Base-by-base conservation (phyloP, 2,888 invertebrate species). In the Hirudinaria manillensis region DNA sequence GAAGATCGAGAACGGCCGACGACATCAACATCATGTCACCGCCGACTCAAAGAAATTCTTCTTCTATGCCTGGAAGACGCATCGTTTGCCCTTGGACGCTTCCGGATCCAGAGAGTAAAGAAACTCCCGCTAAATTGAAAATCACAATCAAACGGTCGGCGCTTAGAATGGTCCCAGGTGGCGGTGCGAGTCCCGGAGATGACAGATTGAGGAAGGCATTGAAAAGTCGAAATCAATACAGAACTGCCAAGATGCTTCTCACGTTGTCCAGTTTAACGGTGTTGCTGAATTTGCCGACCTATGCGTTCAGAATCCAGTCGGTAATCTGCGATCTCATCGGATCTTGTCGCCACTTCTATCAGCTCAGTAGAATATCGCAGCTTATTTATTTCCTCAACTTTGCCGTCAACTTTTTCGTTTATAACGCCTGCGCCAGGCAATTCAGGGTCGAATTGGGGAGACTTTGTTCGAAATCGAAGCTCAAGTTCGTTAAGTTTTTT, bases 251-350 rank as follows among this genome's bases (percentile, higher is more conserved):
- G 29, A 82, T 82, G 80, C 77, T 83, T 68, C 80, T 82, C 27
- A 79, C 81, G 32, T 81, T 83, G 27, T 82, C 83, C 21, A 81
- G 79, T 21, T 80, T 82, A 10, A 82, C 82, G 77, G 78, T 83
- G 6, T 77, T 82, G 19, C 80, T 83, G 7, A 81, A 81, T 67
- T 76, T 83, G 27, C 83, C 83, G 16, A 83, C 82, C 73, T 81
- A 83, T 77, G 81, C 80, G 13, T 79, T 81, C 45, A 76, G 82
- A n/a, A 72, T 78, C 10, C 75, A 72, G n/a, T 76, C 66, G 0
- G 36, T 76, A n/a, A 16, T 76, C 10, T 38, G 61, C 24, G 76
- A 76, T 36, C 21, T 76, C 19, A 19, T 70, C 29, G 70, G 65
- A 24, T 32, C 36, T 6, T 36, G 74, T 29, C 61, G 66, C 32